Percentiles rank a stretch among this genome's conserved stretches.
These are phyloP conservation scores for Haliclona indistincta DNA, from an alignment of 37 sponge, comb jelly and placozoan genomes.

Conservation along the genomic window DNA sequence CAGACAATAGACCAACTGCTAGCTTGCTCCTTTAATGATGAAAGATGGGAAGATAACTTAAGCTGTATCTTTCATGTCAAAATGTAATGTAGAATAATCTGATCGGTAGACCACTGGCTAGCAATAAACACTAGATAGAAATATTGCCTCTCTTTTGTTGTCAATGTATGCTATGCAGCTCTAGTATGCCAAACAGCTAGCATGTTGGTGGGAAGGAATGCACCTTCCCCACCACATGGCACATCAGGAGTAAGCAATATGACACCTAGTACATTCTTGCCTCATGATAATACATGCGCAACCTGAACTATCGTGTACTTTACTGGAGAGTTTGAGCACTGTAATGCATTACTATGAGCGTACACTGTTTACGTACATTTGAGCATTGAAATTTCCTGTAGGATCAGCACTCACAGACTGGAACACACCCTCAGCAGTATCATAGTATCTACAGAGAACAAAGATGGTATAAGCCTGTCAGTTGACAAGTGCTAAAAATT, in stretches of 20 bases:
- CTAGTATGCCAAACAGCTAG: too few species aligned
- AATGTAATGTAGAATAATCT: too few species aligned
- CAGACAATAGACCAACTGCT: constrained; percentile 71
- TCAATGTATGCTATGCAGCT: too few species aligned
- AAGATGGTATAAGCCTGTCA: not conserved
- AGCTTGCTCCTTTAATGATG: constrained; percentile 60
- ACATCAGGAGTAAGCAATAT: too few species aligned
- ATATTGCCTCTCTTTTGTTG: too few species aligned
- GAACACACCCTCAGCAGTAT: constrained; percentile 34
- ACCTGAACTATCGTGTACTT: too few species aligned
- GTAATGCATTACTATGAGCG: not conserved
- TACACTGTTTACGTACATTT: constrained; percentile 49
- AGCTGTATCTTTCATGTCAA: not conserved
- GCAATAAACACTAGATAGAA: too few species aligned
- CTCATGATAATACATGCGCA: too few species aligned
- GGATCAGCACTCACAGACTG: constrained; percentile 22
- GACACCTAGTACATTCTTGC: too few species aligned
- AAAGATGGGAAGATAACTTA: not conserved
- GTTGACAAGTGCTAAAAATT: not conserved
- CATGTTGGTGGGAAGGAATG: not conserved
- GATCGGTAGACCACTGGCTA: too few species aligned
- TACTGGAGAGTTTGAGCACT: too few species aligned
- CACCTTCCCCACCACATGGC: not conserved
- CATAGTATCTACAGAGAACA: constrained; percentile 47
- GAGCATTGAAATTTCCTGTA: constrained; percentile 53